Conservation (phyloP, 92 coral and sea anemone genomes). For the Phymanthus crucifer region DNA sequence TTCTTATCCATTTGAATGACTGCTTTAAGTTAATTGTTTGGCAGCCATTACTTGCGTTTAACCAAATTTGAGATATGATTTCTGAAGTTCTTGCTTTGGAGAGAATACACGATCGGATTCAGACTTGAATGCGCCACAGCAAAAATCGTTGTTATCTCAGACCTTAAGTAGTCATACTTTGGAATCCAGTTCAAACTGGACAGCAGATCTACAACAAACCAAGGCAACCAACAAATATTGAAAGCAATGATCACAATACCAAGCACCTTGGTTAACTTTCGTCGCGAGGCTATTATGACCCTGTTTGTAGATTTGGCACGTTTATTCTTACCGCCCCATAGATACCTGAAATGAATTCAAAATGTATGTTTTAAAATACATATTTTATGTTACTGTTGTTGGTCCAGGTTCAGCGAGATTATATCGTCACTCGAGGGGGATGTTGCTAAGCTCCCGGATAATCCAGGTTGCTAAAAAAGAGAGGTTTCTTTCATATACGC, state of each 20-base stretch:
- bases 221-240: conserved; percentile 78
- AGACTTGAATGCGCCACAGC: conserved; percentile 69
- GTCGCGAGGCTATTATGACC: conserved; percentile 54
- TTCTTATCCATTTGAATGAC: too few relatives aligned
- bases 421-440: too few relatives aligned
- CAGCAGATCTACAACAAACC: conserved; percentile 52
- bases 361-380: background rate
- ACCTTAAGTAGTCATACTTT: conserved; percentile 18
- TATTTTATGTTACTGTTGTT: background rate
- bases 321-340: conserved; percentile 49
- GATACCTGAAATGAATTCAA: conserved; percentile 30
- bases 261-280: conserved; percentile 56
- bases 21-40: too few relatives aligned
- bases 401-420: background rate
- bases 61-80: conserved; percentile 39
- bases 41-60: conserved; percentile 2
- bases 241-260: conserved; percentile 57
- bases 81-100: conserved; percentile 71
- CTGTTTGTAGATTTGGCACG: conserved; percentile 28
- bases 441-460: too few relatives aligned
- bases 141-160: conserved; percentile 44
- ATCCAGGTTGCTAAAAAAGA: too few relatives aligned
- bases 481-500: too few relatives aligned
- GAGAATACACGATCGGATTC: conserved; percentile 67
- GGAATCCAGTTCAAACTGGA: conserved; percentile 35